Percentiles rank a stretch among this genome's conserved stretches.
Evolutionary conservation across 2,888 invertebrate genomes (phyloP).

Genomic region (Caenorhabditis sp.): DNA sequence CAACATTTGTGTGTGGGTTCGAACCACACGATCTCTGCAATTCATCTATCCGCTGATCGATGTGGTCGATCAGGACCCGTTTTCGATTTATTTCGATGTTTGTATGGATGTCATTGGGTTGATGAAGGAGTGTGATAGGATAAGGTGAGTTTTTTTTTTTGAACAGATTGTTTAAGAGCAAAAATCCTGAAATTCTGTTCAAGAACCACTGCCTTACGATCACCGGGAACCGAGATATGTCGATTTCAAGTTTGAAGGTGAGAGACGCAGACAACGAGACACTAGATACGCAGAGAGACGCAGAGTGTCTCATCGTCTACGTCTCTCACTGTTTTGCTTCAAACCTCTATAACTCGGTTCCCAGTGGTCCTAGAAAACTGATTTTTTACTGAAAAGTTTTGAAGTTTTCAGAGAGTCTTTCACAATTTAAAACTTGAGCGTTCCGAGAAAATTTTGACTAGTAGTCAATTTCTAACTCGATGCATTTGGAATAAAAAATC

Average conservation of each 20-base stretch:
- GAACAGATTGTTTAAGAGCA: no score
- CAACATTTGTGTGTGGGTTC: constrained; percentile 59
- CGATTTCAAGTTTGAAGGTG: neutral
- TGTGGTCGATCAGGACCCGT: constrained; percentile 17
- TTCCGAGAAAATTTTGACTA: no score
- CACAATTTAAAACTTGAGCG: no score
- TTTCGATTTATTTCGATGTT: constrained; percentile 21
- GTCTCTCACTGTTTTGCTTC: neutral
- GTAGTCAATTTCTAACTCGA: no score
- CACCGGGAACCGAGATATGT: neutral
- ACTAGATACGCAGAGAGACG: no score
- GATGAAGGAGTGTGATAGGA: constrained; percentile 31
- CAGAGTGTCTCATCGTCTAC: neutral
- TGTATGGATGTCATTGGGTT: constrained; percentile 35
- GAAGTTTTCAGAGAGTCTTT: no score
- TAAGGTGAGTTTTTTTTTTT: constrained; percentile 51
- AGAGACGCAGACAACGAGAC: no score
- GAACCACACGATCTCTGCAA: constrained; percentile 55
- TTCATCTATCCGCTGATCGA: constrained; percentile 40
- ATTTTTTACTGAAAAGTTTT: no score
- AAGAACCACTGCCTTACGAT: no score
- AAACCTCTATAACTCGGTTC: neutral
- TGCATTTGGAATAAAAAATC: no score
- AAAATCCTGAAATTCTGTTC: no score
- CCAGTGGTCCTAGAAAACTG: neutral